A percentile compares a stretch with the other conserved stretches of the same genome.
These are phyloP conservation scores for Cataglyphis altisquamis DNA, from an alignment of 2,888 invertebrate genomes.

Conservation along the genomic window DNA sequence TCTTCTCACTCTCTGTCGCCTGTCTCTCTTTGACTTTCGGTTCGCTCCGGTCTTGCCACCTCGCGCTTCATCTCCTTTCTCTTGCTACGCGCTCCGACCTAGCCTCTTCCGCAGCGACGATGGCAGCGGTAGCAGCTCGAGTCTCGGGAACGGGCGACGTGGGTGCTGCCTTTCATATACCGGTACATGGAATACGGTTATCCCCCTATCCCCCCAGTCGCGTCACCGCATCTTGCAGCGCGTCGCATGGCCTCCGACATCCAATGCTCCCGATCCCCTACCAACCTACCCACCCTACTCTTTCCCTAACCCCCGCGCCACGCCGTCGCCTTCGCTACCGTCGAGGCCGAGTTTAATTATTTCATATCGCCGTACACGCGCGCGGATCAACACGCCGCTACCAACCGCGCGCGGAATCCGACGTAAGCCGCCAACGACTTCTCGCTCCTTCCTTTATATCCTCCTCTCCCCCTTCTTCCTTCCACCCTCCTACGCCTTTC, in stretches of 20 bases:
- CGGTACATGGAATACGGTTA: conserved; percentile 64
- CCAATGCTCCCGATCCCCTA: conserved; percentile 45
- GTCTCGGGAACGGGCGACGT: conserved; percentile 67
- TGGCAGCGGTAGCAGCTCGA: conserved; percentile 56
- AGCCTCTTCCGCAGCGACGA: conserved; percentile 62
- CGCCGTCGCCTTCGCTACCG: conserved; percentile 60
- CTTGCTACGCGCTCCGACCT: conserved; percentile 56
- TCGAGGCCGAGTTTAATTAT: conserved; percentile 75
- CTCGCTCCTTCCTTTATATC: conserved; percentile 49
- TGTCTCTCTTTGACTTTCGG: conserved; percentile 53
- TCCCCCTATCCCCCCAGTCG: conserved; percentile 48
- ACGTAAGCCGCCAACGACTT: conserved; percentile 70
- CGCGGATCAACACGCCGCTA: conserved; percentile 55
- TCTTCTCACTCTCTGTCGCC: conserved; percentile 50
- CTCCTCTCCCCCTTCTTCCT: background rate
- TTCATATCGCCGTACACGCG: conserved; percentile 69
- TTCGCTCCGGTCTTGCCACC: conserved; percentile 46
- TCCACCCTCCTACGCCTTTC: conserved; percentile 15
- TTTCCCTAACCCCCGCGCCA: conserved; percentile 20
- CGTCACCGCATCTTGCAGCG: conserved; percentile 48
- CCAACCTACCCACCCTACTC: conserved; percentile 67
- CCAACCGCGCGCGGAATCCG: conserved; percentile 60
- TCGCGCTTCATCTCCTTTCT: conserved; percentile 47
- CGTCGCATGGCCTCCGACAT: conserved; percentile 52
- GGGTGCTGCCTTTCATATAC: conserved; percentile 70